A percentile compares a stretch with the other conserved stretches of the same genome.
Evolutionary conservation across 2,888 invertebrate species (phyloP).

Genomic region (Nemotelus nigrinus): DNA sequence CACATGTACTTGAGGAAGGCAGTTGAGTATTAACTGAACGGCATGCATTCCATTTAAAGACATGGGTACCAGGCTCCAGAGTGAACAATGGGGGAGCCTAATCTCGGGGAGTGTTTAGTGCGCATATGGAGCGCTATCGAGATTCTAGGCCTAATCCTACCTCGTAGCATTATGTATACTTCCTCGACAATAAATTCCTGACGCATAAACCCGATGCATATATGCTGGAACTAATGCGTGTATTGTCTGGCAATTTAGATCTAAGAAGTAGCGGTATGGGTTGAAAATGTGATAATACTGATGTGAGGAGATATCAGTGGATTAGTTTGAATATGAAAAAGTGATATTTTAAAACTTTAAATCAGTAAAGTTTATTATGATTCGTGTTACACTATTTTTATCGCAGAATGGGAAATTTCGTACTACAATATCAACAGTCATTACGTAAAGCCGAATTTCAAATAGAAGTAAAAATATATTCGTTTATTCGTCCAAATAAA

Average conservation of each 20-base stretch:
- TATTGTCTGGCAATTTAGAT: conserved; percentile 47
- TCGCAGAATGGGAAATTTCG: too few relatives aligned
- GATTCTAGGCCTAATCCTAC: conserved; percentile 27
- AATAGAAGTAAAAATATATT: too few relatives aligned
- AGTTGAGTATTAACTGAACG: background rate
- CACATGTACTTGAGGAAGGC: background rate
- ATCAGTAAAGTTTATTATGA: too few relatives aligned
- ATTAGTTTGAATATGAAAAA: background rate
- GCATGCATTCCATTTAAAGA: conserved; percentile 6
- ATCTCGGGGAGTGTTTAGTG: conserved; percentile 36
- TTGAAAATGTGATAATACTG: background rate
- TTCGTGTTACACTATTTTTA: too few relatives aligned
- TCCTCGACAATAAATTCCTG: conserved; percentile 49
- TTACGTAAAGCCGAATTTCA: background rate
- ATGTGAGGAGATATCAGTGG: background rate
- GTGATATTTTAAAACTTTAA: too few relatives aligned
- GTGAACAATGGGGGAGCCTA: conserved; percentile 32
- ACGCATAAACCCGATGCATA: conserved; percentile 44
- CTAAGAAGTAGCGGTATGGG: background rate
- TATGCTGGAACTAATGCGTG: conserved; percentile 46
- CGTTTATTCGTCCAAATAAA: too few relatives aligned
- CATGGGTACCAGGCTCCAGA: conserved; percentile 4
- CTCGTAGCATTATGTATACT: conserved; percentile 37
- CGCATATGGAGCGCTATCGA: conserved; percentile 26
- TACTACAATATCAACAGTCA: background rate